These are phyloP conservation scores for Coecobrya sp. DNA, from an alignment of 2,888 invertebrate genomes.

Conservation along the genomic window DNA sequence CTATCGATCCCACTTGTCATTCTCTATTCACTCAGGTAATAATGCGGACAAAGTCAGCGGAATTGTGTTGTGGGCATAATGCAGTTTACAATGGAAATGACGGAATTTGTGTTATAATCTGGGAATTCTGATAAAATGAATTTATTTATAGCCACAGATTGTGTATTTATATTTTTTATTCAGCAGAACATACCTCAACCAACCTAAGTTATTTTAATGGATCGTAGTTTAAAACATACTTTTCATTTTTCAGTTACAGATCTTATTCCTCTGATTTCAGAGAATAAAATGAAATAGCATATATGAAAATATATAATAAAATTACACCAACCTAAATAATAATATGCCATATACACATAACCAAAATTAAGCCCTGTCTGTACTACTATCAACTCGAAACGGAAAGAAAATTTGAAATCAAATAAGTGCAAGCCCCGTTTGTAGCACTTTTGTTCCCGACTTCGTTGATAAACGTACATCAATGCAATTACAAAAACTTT, in stretches of 20 bases:
- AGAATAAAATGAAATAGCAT: background rate
- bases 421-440: background rate
- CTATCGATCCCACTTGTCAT: conserved; percentile 56
- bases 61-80: conserved; percentile 3
- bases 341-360: no score
- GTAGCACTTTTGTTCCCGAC: background rate
- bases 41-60: conserved; percentile 42
- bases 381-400: no score
- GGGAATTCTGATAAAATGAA: conserved; percentile 2
- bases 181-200: no score
- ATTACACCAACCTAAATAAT: no score
- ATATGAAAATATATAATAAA: background rate
- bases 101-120: conserved; percentile 9
- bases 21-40: conserved; percentile 3
- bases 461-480: background rate
- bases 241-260: no score
- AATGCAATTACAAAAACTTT: background rate
- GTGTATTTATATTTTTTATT: no score
- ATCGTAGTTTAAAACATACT: no score
- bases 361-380: no score
- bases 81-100: background rate
- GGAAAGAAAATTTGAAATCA: background rate
- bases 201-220: no score
- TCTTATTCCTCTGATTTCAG: no score
- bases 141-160: background rate